Conservation (phyloP, 2,888 invertebrate species). For the Pyrgus malvae region DNA sequence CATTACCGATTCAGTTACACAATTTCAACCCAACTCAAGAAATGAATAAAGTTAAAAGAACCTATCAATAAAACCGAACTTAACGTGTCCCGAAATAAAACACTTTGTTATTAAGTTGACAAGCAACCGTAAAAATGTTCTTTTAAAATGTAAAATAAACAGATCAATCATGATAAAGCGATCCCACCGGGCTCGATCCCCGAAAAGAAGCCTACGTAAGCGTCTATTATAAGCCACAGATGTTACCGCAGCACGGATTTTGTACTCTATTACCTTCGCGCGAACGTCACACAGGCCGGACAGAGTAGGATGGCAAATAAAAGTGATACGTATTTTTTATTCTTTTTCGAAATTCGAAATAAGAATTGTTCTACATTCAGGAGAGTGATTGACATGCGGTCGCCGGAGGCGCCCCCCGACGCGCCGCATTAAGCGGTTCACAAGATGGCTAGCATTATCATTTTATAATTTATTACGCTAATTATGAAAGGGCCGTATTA, state of each 20-base stretch:
- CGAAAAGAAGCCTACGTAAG: conserved; percentile 81
- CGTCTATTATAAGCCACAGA: conserved; percentile 80
- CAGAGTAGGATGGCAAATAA: conserved; percentile 62
- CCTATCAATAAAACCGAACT: conserved; percentile 80
- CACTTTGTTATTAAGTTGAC: conserved; percentile 82
- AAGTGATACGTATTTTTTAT: conserved; percentile 73
- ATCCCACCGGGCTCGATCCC: conserved; percentile 79
- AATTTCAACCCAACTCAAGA: conserved; percentile 54
- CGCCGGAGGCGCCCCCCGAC: conserved; percentile 71
- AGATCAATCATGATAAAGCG: conserved; percentile 81
- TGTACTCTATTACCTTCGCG: conserved; percentile 56
- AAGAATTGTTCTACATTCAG: conserved; percentile 79
- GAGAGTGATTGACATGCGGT: conserved; percentile 80
- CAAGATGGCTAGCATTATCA: conserved; percentile 79
- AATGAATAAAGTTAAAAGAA: conserved; percentile 73
- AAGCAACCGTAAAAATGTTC: conserved; percentile 82
- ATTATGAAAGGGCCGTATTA: conserved; percentile 76
- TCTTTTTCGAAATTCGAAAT: conserved; percentile 69
- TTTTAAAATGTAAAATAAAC: conserved; percentile 82
- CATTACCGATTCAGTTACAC: conserved; percentile 47
- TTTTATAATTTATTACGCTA: conserved; percentile 82
- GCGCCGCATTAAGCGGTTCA: conserved; percentile 71
- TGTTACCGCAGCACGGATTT: conserved; percentile 75
- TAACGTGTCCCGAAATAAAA: conserved; percentile 78
- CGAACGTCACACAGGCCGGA: conserved; percentile 40